A percentile compares a stretch with the other conserved stretches of the same genome.
Conservation (phyloP, 1,140 invertebrate genomes). For the Periplaneta americana region DNA sequence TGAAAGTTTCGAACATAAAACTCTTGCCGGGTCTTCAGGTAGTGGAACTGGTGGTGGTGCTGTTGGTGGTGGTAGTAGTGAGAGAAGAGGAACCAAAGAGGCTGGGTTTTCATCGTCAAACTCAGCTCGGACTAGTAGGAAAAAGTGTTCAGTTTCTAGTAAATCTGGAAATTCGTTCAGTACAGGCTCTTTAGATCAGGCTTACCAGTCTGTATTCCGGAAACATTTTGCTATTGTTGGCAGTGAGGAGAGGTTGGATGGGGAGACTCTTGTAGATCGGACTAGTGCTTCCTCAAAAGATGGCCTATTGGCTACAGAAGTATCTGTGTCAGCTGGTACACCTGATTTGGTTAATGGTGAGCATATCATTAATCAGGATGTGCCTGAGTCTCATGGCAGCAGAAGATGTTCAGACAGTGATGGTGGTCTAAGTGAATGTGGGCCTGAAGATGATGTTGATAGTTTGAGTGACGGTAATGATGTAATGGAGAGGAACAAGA, state of each 20-base stretch:
- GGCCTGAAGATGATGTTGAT: neutral
- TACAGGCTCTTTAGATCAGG: neutral
- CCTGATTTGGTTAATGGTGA: neutral
- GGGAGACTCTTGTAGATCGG: neutral
- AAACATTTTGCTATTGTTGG: neutral
- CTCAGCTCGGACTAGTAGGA: neutral
- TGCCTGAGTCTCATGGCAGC: neutral
- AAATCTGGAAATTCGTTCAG: neutral
- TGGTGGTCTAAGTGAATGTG: neutral
- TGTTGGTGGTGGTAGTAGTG: neutral
- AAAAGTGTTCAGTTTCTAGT: neutral
- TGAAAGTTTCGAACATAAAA: slow-evolving; percentile 17
- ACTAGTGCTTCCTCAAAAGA: slow-evolving; percentile 12
- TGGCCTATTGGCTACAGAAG: slow-evolving; percentile 7
- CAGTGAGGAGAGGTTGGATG: neutral
- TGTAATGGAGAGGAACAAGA: no score
- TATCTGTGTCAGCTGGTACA: neutral
- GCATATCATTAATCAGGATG: no score
- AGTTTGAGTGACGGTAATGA: neutral
- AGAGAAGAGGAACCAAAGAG: neutral
- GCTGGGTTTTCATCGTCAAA: neutral
- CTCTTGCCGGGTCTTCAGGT: neutral
- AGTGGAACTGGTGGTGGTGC: neutral
- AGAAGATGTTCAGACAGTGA: neutral
- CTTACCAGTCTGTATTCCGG: neutral